Base-by-base conservation (phyloP, 2,113 vertebrate genomes). In the Naja naja region DNA sequence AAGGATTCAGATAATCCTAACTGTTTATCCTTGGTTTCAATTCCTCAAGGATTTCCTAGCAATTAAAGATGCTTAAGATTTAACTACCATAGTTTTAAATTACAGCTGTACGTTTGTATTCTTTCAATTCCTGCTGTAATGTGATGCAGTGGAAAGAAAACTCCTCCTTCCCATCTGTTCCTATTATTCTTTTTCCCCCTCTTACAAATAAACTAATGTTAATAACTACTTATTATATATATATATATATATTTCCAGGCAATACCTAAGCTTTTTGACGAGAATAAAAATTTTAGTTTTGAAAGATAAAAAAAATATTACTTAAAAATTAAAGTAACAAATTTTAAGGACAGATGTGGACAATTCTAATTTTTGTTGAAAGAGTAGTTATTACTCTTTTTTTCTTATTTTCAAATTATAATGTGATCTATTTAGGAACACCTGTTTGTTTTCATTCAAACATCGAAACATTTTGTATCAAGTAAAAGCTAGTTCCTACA, bases 151-250 rank as follows among this genome's bases (percentile, higher is more conserved):
- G 86, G 85, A 90, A 94, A 90, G 18, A 43, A 90, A 95, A 92
- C 85, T 93, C 94, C 97, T 93, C 94, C 96, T 96, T 93, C 91
- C 97, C 96, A 69, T 97, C 96, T 98, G 97, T 92, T 88, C 89
- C 91, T 95, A 93, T 96, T 96, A 92, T 94, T 55, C 89, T 94
- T 95, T 92, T 93, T 95, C 94, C 90, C 92, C 20, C 34, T 94
- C 96, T 95, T 96, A 81, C 34, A 96, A 97, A 95, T 93, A 95
- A 90, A 81, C 74, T 45, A 92, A 53, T 88, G 91, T 58, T 74
- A 89, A 81, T 94, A 11, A 95, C 94, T n/a, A 94, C 81, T 91
- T 23, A 89, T 90, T 30, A 20, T 0, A 0, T 89, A 91, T 81
- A 91, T 30, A 20, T 0, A 0, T 89, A 91, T 81, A 91, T 81